These are phyloP conservation scores for Drosophila bunnanda DNA, from an alignment of 2,888 invertebrate species.

Conservation along the genomic window DNA sequence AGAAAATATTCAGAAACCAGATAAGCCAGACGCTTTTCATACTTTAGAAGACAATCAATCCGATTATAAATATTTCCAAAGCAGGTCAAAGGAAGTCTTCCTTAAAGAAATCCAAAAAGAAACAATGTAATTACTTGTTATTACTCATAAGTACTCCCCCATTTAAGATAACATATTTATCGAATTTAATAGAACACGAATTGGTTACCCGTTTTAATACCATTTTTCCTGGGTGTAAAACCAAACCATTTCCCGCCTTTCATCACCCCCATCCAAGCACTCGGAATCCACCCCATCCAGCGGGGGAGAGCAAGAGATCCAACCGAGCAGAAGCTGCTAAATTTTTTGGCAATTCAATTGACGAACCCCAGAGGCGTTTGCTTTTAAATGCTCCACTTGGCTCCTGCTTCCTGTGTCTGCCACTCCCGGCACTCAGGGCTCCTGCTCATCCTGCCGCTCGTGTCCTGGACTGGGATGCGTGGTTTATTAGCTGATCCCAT, in stretches of 20 bases:
- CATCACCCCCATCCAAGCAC: conserved; percentile 1
- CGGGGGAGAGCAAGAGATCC: neutral
- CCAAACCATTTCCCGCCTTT: neutral
- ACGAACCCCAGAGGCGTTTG: conserved; percentile 68
- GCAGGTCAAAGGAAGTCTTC: neutral
- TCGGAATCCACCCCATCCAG: conserved; percentile 18
- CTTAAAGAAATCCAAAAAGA: too few relatives aligned
- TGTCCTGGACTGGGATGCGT: conserved; percentile 49
- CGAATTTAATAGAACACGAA: neutral
- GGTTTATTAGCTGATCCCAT: conserved; percentile 78
- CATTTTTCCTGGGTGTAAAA: conserved; percentile 22
- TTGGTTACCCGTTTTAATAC: conserved; percentile 2
- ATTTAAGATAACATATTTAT: neutral
- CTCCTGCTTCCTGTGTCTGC: conserved; percentile 63
- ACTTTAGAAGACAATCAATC: neutral
- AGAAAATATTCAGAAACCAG: conserved; percentile 4
- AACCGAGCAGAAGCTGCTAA: conserved; percentile 69
- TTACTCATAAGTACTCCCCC: neutral
- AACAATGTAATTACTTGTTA: neutral
- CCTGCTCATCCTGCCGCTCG: neutral
- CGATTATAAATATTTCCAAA: neutral
- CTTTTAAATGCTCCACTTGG: conserved; percentile 77
- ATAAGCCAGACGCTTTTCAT: neutral
- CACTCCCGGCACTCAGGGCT: conserved; percentile 7
- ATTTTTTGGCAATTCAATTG: conserved; percentile 63